Percentiles rank a stretch among this genome's conserved stretches.
Evolutionary conservation across 2,113 vertebrate genomes (phyloP).

Genomic region (Nothobranchius furzeri): DNA sequence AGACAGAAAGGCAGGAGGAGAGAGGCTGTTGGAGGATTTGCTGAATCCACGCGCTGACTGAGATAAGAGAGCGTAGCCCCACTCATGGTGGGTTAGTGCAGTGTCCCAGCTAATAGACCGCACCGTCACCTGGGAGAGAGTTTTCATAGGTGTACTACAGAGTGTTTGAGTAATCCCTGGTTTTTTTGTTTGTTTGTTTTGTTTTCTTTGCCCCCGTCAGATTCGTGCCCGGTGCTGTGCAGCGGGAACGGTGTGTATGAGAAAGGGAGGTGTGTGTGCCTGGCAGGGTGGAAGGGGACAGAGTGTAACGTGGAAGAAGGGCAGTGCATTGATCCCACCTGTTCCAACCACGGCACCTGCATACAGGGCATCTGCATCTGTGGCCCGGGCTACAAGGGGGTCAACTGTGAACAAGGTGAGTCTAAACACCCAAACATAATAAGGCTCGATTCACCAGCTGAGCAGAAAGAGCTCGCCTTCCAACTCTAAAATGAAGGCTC

Average conservation of each 20-base stretch:
- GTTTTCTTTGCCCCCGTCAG: slow-evolving; percentile 67
- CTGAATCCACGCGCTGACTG: slow-evolving; percentile 66
- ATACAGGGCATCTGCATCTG: slow-evolving; percentile 95
- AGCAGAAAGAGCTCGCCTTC: no score
- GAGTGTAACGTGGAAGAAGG: slow-evolving; percentile 95
- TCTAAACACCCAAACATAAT: not conserved
- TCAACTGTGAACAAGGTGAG: slow-evolving; percentile 93
- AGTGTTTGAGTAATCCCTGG: slow-evolving; percentile 42
- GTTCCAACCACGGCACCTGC: slow-evolving; percentile 93
- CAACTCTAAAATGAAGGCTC: no score
- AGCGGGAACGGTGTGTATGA: slow-evolving; percentile 95
- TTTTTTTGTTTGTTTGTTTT: slow-evolving; percentile 8
- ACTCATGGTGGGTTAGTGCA: slow-evolving; percentile 63
- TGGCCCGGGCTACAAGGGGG: slow-evolving; percentile 92
- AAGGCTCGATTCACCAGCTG: no score
- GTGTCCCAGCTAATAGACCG: slow-evolving; percentile 71
- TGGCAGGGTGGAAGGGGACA: slow-evolving; percentile 91
- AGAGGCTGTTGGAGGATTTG: slow-evolving; percentile 71
- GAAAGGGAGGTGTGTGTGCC: slow-evolving; percentile 92
- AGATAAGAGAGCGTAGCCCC: slow-evolving; percentile 74
- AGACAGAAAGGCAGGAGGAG: slow-evolving; percentile 35
- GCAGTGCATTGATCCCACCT: slow-evolving; percentile 95
- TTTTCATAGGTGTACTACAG: slow-evolving; percentile 22
- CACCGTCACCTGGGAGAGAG: slow-evolving; percentile 36
- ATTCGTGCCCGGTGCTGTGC: slow-evolving; percentile 95